phyloP scores from a whole-genome alignment of 1,140 invertebrate genomes.

The Meloidogyne floridensis region DNA sequence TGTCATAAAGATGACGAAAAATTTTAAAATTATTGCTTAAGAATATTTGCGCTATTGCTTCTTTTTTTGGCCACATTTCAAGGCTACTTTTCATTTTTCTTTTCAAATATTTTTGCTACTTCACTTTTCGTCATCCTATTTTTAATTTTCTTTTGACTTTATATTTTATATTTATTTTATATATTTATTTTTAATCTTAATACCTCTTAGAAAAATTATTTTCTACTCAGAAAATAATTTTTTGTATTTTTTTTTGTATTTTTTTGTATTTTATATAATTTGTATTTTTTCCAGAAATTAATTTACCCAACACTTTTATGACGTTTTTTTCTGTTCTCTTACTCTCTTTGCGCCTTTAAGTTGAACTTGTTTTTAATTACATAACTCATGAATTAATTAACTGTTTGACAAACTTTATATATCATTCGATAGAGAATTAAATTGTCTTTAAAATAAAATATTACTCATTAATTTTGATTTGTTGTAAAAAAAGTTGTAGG shows the following conservation, averaged over 20 bases:
- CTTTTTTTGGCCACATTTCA: not conserved
- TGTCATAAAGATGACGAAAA: not conserved
- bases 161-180: not conserved
- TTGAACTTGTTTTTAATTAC: not conserved
- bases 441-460: not conserved
- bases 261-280: not conserved
- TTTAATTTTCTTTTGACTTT: not conserved
- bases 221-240: no score
- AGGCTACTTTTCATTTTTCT: not conserved
- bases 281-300: not conserved
- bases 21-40: not conserved
- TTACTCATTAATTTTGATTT: not conserved
- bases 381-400: not conserved
- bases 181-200: no score
- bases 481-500: not conserved
- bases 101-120: conserved; percentile 2
- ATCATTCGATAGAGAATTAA: not conserved
- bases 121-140: not conserved
- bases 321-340: not conserved
- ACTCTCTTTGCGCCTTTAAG: not conserved
- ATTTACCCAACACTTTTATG: not conserved
- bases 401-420: not conserved
- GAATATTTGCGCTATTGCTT: not conserved
- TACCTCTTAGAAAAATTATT: not conserved
- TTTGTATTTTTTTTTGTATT: no score